A percentile compares a stretch with the other conserved stretches of the same genome.
These are phyloP conservation scores for Agrochola macilenta DNA, from an alignment of 2,888 invertebrate genomes.

Conservation along the genomic window DNA sequence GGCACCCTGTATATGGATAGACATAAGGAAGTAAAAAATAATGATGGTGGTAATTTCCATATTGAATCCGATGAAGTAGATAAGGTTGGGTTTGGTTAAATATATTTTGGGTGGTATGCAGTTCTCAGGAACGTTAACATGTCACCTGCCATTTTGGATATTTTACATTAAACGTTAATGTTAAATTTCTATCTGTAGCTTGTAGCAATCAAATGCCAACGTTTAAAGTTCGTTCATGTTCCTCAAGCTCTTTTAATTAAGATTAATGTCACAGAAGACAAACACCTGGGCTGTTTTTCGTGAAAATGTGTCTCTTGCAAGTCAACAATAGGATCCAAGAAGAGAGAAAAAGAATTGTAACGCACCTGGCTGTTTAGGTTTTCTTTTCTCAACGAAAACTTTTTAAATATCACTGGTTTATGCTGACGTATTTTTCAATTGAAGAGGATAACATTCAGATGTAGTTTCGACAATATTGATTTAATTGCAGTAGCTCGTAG, in stretches of 20 bases:
- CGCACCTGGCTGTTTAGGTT: not conserved
- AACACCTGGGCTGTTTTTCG: not conserved
- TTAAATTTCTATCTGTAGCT: not conserved
- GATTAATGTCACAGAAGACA: not conserved
- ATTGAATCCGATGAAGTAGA: conserved; percentile 23
- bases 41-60: conserved; percentile 28
- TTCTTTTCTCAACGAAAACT: not conserved
- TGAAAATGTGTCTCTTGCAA: not conserved
- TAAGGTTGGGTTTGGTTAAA: not conserved
- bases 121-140: not conserved
- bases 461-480: not conserved
- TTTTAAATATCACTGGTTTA: not conserved
- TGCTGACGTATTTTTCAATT: not conserved
- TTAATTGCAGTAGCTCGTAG: not conserved
- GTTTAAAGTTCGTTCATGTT: not conserved
- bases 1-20: too few relatives aligned
- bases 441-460: not conserved
- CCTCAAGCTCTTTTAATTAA: not conserved
- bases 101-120: not conserved
- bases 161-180: not conserved
- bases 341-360: not conserved
- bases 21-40: conserved; percentile 12
- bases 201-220: not conserved
- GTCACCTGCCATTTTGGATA: not conserved
- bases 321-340: not conserved